Conservation (phyloP, 1,140 invertebrate species). For the Pomacea maculata region DNA sequence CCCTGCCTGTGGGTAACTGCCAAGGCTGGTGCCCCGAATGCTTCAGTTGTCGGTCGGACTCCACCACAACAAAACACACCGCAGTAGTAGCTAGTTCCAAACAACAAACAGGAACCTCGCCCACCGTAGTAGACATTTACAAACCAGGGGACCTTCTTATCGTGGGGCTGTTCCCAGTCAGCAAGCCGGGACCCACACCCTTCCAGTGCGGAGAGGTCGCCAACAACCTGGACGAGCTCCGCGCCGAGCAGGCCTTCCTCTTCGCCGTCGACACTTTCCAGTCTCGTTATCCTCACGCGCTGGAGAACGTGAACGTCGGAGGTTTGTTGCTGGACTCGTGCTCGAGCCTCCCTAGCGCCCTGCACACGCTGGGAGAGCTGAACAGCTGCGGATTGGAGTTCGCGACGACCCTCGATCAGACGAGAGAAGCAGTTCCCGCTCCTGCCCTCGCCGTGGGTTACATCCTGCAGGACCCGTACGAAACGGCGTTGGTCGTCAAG, state of each 20-base stretch:
- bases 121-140: constrained; percentile 13
- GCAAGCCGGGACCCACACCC: constrained; percentile 65
- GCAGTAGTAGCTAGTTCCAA: no score
- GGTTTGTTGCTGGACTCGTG: constrained; percentile 50
- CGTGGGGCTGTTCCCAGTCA: constrained; percentile 80
- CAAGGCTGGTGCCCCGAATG: constrained; percentile 32
- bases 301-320: constrained; percentile 40
- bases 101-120: background rate
- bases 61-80: background rate
- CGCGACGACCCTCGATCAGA: background rate
- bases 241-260: constrained; percentile 41
- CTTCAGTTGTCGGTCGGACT: background rate
- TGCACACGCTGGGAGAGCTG: constrained; percentile 45
- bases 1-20: constrained; percentile 20
- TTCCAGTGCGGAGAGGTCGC: constrained; percentile 72
- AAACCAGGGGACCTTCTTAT: constrained; percentile 75
- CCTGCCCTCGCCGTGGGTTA: constrained; percentile 28
- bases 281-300: constrained; percentile 35
- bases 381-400: constrained; percentile 35
- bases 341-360: constrained; percentile 28
- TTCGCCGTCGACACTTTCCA: constrained; percentile 44
- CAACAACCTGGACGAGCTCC: constrained; percentile 62
- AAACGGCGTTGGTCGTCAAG: constrained; percentile 13
- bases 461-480: constrained; percentile 22
- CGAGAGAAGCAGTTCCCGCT: background rate